These are phyloP conservation scores for Gambusia affinis DNA, from an alignment of 2,113 vertebrate genomes.

Conservation along the genomic window DNA sequence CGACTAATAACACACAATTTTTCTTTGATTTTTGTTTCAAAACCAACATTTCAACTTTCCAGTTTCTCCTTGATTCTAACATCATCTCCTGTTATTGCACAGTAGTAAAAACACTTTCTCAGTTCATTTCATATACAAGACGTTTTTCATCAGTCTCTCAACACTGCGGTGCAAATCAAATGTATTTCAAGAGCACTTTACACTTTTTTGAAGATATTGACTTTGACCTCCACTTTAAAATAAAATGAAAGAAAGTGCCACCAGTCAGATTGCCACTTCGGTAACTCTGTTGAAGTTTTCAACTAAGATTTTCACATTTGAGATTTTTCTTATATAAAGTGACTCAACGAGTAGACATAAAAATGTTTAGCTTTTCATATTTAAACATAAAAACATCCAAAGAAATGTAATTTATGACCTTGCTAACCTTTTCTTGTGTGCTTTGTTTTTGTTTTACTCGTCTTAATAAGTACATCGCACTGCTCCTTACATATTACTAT, in stretches of 20 bases:
- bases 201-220: background rate
- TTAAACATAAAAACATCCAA: too few relatives aligned
- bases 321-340: background rate
- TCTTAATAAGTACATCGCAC: too few relatives aligned
- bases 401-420: too few relatives aligned
- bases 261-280: background rate
- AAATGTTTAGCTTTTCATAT: too few relatives aligned
- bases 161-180: background rate
- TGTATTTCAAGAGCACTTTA: background rate
- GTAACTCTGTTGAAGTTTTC: background rate
- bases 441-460: too few relatives aligned
- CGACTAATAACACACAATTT: background rate
- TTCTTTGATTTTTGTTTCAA: background rate
- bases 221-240: background rate
- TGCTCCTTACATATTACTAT: too few relatives aligned
- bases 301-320: background rate
- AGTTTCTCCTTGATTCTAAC: background rate
- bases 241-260: background rate
- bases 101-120: background rate
- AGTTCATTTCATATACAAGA: background rate
- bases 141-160: background rate
- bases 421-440: too few relatives aligned
- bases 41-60: background rate
- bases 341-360: too few relatives aligned
- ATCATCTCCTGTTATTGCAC: background rate